A percentile compares a stretch with the other conserved stretches of the same genome.
phyloP scores from a whole-genome alignment of 2,888 invertebrate species.

The Rhogogaster chlorosoma region DNA sequence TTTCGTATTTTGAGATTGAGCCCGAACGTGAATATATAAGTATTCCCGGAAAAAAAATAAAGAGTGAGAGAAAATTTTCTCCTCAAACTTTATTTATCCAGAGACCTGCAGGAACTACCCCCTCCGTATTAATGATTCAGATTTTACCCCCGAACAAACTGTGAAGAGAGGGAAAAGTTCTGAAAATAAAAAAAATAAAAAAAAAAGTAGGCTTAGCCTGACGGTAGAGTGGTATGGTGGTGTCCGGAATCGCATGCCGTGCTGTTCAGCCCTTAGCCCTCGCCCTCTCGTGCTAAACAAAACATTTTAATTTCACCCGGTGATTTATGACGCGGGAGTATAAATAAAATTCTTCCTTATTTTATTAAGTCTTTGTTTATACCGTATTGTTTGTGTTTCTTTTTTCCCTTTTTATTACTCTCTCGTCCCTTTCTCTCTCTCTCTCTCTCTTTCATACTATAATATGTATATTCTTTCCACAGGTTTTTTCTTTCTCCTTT shows the following conservation, averaged over 20 bases:
- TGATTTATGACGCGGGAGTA: constrained; percentile 28
- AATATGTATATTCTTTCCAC: background rate
- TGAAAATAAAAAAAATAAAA: background rate
- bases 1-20: background rate
- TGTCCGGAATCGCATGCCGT: constrained; percentile 2
- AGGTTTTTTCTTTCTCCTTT: background rate
- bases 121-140: background rate
- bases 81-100: background rate
- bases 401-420: background rate
- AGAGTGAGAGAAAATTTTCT: background rate
- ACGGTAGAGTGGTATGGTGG: background rate
- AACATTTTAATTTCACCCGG: constrained; percentile 31
- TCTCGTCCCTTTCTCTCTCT: no score
- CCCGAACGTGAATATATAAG: background rate
- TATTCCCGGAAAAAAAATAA: background rate
- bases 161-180: background rate
- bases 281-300: constrained; percentile 18
- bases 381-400: background rate
- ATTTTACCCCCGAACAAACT: background rate
- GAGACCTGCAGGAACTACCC: background rate
- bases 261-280: constrained; percentile 31
- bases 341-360: constrained; percentile 35
- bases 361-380: constrained; percentile 31
- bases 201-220: background rate
- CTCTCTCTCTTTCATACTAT: background rate